Base-by-base conservation (phyloP, 2,888 invertebrate genomes). In the Junonia oenone region DNA sequence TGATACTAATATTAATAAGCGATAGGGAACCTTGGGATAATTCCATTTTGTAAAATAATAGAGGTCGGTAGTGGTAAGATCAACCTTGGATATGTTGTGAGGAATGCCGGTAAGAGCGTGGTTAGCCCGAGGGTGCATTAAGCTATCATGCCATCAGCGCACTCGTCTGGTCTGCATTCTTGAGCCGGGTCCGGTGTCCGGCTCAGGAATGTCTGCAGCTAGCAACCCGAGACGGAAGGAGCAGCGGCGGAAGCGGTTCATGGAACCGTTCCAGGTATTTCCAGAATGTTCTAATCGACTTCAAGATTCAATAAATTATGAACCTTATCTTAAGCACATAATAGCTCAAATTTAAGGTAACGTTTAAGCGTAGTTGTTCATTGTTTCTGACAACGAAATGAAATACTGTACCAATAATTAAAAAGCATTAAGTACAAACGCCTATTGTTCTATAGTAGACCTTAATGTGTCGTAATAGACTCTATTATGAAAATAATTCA, bases 201-300 rank as follows among this genome's bases (percentile, higher is more conserved):
- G 77, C 80, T 74, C 69, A 76, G 82, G 86, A 87, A 87, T 87
- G 81, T 78, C 74, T 75, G 72, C 78, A 81, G 74, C 78, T 75
- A 84, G 86, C 84, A 87, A 88, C 83, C 81, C 88, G 88, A 89
- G 86, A 88, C 89, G 89, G 89, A 89, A 89, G 85, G 80, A 85
- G 82, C 76, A 69, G 71, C 84, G 80, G 81, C 89, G 89, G 89
- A 89, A 90, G 88, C 89, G 83, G 87, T 88, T 84, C 87, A 85
- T 83, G 77, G 79, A 86, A 85, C 76, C 70, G 65, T 66, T 64
- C 15, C 1, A 55, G 22, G 29, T 14, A 33, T 19, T 59, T 62
- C 63, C 51, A 66, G 65, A 81, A 82, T n/a, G 70, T 55, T 73
- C 48, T 55, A 63, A 67, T 63, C 43, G 63, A 62, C 61, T 51